These are phyloP conservation scores for Drosophila rubida DNA, from an alignment of 2,888 invertebrate genomes.

Conservation along the genomic window DNA sequence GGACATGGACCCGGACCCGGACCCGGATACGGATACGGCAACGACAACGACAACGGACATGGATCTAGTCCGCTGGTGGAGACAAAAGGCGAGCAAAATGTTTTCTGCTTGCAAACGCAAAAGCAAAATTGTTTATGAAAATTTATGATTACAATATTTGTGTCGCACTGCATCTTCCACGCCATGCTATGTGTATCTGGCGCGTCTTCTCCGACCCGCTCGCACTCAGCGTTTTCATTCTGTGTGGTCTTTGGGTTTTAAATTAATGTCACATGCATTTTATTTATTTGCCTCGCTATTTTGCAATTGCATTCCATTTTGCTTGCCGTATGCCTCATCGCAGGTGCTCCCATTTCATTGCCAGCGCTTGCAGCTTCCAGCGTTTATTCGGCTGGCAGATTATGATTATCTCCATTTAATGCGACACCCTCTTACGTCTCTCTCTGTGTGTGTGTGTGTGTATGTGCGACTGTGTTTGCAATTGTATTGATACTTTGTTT, in stretches of 20 bases:
- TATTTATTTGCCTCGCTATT: constrained; percentile 56
- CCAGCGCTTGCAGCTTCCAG: constrained; percentile 5
- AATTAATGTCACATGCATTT: constrained; percentile 55
- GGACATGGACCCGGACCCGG: constrained; percentile 34
- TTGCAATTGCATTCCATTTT: constrained; percentile 51
- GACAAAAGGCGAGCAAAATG: constrained; percentile 53
- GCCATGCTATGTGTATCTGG: no score
- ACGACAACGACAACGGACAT: constrained; percentile 30
- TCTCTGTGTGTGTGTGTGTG: constrained; percentile 8
- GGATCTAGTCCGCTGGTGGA: constrained; percentile 35
- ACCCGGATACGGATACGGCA: neutral
- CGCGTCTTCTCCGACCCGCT: no score
- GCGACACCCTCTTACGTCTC: constrained; percentile 12
- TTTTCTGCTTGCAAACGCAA: constrained; percentile 52
- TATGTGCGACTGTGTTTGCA: constrained; percentile 15
- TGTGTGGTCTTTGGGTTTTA: constrained; percentile 53
- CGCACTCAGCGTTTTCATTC: no score
- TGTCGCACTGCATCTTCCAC: constrained; percentile 75
- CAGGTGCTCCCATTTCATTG: constrained; percentile 32
- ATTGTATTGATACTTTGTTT: constrained; percentile 75
- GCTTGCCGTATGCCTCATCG: constrained; percentile 1
- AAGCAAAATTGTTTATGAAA: constrained; percentile 78
- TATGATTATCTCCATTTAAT: constrained; percentile 63
- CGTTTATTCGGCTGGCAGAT: constrained; percentile 46
- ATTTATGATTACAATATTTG: constrained; percentile 81